Percentiles rank a stretch among this genome's conserved stretches.
phyloP scores from a whole-genome alignment of 2,888 invertebrate genomes.

The Andrena praecox region DNA sequence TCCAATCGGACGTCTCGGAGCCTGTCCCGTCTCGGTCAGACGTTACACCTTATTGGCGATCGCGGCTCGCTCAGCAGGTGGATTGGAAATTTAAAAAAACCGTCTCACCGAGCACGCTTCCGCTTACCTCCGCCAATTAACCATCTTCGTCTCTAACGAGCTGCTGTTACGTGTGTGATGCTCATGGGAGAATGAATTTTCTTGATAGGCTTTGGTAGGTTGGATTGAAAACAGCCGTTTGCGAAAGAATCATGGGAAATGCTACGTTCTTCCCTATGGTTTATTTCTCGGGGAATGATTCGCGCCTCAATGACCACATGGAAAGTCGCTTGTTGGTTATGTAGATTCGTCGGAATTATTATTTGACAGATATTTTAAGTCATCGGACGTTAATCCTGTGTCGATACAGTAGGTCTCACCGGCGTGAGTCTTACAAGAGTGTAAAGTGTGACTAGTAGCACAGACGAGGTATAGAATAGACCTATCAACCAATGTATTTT shows the following conservation, averaged over 20 bases:
- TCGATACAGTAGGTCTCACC: slow-evolving; percentile 11
- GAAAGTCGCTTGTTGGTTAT: not conserved
- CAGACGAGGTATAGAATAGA: too few species aligned
- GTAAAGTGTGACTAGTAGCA: slow-evolving; percentile 48
- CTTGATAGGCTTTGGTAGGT: too few species aligned
- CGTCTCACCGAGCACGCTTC: not conserved
- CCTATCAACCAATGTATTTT: too few species aligned
- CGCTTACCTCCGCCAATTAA: not conserved
- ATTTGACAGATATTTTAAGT: not conserved
- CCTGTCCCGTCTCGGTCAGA: slow-evolving; percentile 2
- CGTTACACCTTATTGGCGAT: slow-evolving; percentile 41
- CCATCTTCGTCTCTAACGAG: not conserved
- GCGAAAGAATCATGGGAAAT: too few species aligned
- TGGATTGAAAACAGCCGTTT: too few species aligned
- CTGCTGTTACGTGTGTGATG: too few species aligned
- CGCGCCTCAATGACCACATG: not conserved
- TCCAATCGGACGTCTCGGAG: slow-evolving; percentile 43
- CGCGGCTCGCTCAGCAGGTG: slow-evolving; percentile 59
- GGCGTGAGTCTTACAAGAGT: not conserved
- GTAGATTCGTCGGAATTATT: not conserved
- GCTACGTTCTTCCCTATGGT: too few species aligned
- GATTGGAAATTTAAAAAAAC: slow-evolving; percentile 49
- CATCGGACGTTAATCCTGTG: slow-evolving; percentile 25
- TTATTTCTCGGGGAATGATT: too few species aligned
- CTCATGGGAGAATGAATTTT: too few species aligned